Conservation (phyloP, 2,888 invertebrate species). For the Sarcophaga rosellei region DNA sequence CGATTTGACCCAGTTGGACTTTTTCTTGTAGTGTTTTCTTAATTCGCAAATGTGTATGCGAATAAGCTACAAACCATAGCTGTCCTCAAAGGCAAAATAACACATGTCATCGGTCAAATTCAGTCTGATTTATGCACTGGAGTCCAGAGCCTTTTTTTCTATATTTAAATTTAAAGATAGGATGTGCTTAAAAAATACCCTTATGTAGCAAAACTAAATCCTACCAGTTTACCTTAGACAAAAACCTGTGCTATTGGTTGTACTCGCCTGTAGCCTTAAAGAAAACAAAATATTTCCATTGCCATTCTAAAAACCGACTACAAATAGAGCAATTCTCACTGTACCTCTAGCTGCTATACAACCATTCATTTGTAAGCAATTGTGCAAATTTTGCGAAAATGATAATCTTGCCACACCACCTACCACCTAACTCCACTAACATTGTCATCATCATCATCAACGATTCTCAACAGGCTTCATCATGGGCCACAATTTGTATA, state of each 20-base stretch:
- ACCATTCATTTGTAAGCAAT: conserved; percentile 62
- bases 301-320: conserved; percentile 41
- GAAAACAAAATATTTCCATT: conserved; percentile 48
- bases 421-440: neutral
- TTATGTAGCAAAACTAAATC: no score
- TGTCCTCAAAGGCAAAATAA: no score
- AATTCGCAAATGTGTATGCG: no score
- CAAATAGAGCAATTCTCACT: conserved; percentile 12
- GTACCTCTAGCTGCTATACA: conserved; percentile 28
- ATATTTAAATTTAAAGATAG: no score
- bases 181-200: no score
- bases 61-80: no score
- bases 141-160: no score
- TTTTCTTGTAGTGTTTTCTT: no score
- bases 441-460: no score
- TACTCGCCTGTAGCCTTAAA: conserved; percentile 18
- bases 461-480: conserved; percentile 28
- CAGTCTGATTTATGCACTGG: no score
- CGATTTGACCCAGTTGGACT: no score
- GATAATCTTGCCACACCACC: conserved; percentile 51
- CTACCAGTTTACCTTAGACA: neutral
- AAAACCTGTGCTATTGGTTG: neutral
- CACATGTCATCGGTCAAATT: no score
- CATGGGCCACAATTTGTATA: conserved; percentile 58
- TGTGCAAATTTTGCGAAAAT: conserved; percentile 67